Base-by-base conservation (phyloP, 2,113 vertebrate genomes). In the Tretioscincus oriximinensis region DNA sequence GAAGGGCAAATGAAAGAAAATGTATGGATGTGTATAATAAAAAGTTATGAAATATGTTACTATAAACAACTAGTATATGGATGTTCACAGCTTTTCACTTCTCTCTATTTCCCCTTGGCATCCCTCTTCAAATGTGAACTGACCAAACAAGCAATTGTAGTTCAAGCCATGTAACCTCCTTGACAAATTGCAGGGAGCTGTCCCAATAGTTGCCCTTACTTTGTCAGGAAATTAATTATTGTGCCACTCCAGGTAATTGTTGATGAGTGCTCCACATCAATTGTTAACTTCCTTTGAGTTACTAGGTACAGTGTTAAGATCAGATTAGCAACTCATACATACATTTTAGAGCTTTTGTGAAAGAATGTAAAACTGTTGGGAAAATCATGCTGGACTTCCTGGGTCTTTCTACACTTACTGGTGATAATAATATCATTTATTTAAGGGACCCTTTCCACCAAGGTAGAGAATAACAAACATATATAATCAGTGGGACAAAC, bases 251-350 rank as follows among this genome's bases (percentile, higher is more conserved):
- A 84, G 91, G 92, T 96, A 96, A 96, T 96, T 96, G 94, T 93
- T 90, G 95, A 91, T 94, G 93, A 95, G 95, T 95, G 90, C 93
- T 92, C 87, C 89, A 90, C 91, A 95, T 96, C 94, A 95, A 95
- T 96, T 95, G 95, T 95, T 96, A 94, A 95, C 86, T 92, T 90
- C 91, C 92, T 88, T 90, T 91, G 22, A 64, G 93, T 92, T 94
- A 90, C 91, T 77, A 80, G 84, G 85, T 82, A 81, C 78, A 82
- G 84, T 91, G 87, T 77, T 82, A 83, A 90, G 87, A 67, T 22
- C 80, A 67, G 85, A 85, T 81, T 75, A 66, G 26, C 76, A 87
- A 76, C 58, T 66, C 5, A 83, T 91, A 85, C 89, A 91, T 90
- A 89, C 87, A 69, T 41, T 49, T 35, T 35, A 65, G 77, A 29